These are phyloP conservation scores for Xenopus petersii DNA, from an alignment of 2,797 vertebrate genomes.

Conservation along the genomic window DNA sequence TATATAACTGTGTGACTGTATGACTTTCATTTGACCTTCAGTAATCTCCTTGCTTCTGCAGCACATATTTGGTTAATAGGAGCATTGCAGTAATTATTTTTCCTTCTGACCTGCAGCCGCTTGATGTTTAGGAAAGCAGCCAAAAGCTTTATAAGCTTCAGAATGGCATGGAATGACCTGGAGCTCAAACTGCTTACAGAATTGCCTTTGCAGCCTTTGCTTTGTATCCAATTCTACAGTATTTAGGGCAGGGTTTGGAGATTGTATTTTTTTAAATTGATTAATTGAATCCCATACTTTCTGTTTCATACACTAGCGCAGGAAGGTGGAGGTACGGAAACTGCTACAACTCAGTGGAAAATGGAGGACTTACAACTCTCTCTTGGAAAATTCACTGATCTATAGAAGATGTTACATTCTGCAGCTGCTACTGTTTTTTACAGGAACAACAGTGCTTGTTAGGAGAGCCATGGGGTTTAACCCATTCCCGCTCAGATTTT, in stretches of 20 bases:
- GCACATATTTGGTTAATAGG: slow-evolving; percentile 30
- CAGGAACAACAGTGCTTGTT: slow-evolving; percentile 12
- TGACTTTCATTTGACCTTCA: slow-evolving; percentile 9
- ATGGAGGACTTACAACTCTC: slow-evolving; percentile 19
- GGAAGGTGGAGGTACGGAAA: slow-evolving; percentile 15
- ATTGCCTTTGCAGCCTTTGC: neutral
- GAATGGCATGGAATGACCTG: neutral
- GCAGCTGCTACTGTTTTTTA: slow-evolving; percentile 40
- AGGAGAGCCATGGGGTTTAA: slow-evolving; percentile 25
- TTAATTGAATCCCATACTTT: too few species aligned
- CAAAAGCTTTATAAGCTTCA: slow-evolving; percentile 23
- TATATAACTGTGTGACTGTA: neutral
- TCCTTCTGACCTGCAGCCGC: slow-evolving; percentile 29
- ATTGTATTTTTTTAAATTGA: too few species aligned
- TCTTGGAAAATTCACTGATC: slow-evolving; percentile 42
- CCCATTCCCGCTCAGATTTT: slow-evolving; percentile 8
- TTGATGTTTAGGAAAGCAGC: slow-evolving; percentile 32
- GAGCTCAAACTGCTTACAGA: neutral
- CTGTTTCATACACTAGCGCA: too few species aligned
- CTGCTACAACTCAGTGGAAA: neutral
- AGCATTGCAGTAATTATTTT: slow-evolving; percentile 29
- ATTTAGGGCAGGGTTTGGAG: neutral
- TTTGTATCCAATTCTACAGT: slow-evolving; percentile 16
- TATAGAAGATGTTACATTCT: slow-evolving; percentile 44
- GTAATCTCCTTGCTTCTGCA: neutral